phyloP scores from a whole-genome alignment of 2,113 vertebrate species.

The Notarius lentiginosus region DNA sequence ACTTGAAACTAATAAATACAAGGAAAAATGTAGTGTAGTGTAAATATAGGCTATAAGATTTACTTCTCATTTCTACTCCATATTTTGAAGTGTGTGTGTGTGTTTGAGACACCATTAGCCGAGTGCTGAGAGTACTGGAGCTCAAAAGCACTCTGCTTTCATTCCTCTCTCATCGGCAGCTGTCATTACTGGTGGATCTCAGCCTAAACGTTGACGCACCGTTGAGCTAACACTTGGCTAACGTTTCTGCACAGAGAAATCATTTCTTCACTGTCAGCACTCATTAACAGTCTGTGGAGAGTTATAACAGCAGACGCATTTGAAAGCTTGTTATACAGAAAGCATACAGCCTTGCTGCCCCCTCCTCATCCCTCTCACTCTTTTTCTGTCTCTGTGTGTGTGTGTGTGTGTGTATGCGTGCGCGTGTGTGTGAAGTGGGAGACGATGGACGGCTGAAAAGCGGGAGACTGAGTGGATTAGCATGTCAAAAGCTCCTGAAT shows the following conservation, averaged over 20 bases:
- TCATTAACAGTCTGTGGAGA: slow-evolving; percentile 21
- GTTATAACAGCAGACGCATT: slow-evolving; percentile 23
- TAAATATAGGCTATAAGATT: neutral
- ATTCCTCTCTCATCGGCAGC: slow-evolving; percentile 63
- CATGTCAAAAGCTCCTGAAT: slow-evolving; percentile 84
- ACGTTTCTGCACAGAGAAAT: slow-evolving; percentile 35
- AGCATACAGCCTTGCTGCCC: neutral
- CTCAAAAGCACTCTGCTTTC: slow-evolving; percentile 51
- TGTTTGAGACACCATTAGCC: slow-evolving; percentile 63
- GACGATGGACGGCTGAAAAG: slow-evolving; percentile 70
- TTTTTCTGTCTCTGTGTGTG: slow-evolving; percentile 10
- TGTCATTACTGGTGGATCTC: slow-evolving; percentile 29
- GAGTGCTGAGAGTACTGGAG: slow-evolving; percentile 64
- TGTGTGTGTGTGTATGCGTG: neutral
- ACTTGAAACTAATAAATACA: neutral
- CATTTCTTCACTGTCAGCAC: slow-evolving; percentile 34
- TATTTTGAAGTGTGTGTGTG: slow-evolving; percentile 10
- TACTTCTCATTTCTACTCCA: neutral
- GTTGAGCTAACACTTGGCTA: slow-evolving; percentile 26
- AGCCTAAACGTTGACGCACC: slow-evolving; percentile 3
- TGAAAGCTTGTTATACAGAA: slow-evolving; percentile 17
- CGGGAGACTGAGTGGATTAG: slow-evolving; percentile 78
- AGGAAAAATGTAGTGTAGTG: no score
- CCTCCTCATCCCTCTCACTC: slow-evolving; percentile 15
- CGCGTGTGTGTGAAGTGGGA: slow-evolving; percentile 62